phyloP scores from a whole-genome alignment of 2,113 vertebrate genomes.

The Machaerirhynchus nigripectus region DNA sequence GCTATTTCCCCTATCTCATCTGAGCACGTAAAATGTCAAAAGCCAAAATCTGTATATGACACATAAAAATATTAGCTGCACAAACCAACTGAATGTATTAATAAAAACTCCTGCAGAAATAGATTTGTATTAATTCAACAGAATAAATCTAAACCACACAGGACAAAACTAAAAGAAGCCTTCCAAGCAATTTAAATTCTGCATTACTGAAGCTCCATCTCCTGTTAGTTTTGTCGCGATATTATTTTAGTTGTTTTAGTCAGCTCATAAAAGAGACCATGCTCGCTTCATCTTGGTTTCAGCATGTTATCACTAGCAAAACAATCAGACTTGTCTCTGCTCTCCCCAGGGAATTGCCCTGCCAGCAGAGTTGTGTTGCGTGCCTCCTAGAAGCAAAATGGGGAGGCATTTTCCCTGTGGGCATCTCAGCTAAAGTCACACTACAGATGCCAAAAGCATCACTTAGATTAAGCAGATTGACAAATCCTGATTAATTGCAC shows the following conservation, averaged over 20 bases:
- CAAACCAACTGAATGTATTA: background rate
- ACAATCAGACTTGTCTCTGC: background rate
- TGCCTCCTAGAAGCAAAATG: background rate
- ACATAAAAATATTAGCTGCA: background rate
- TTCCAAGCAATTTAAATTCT: background rate
- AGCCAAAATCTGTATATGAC: background rate
- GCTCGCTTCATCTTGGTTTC: background rate
- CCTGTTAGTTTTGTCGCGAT: rapidly evolving
- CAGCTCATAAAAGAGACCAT: background rate
- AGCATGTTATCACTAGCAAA: background rate
- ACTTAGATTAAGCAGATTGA: background rate
- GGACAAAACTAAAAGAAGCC: background rate
- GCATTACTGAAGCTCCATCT: background rate
- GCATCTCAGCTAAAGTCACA: background rate
- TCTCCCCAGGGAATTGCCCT: background rate
- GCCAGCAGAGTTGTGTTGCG: background rate
- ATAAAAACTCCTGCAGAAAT: background rate
- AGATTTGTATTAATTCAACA: background rate
- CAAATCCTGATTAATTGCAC: background rate
- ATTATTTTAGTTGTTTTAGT: background rate
- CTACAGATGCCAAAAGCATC: background rate
- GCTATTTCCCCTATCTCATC: background rate
- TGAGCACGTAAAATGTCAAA: background rate
- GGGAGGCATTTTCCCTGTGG: background rate
- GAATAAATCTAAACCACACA: background rate